Conservation (phyloP, 1,140 invertebrate genomes). For the Telenomus remus region DNA sequence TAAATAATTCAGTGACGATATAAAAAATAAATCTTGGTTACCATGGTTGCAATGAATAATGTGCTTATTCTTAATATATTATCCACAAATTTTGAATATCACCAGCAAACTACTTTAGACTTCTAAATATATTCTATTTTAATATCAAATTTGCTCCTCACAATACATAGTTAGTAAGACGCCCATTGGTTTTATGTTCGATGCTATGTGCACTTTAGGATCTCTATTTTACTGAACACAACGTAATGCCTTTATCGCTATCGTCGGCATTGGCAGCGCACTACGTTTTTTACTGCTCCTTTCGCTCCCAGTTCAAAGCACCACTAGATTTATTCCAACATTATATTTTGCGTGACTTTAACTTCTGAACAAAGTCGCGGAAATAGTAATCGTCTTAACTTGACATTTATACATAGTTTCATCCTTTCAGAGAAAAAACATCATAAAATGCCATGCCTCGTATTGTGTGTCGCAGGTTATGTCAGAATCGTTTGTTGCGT, state of each 20-base stretch:
- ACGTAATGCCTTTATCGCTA: conserved; percentile 60
- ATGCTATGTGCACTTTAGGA: conserved; percentile 61
- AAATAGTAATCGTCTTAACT: conserved; percentile 55
- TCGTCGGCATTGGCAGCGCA: conserved; percentile 13
- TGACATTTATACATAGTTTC: conserved; percentile 46
- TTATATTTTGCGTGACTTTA: conserved; percentile 46
- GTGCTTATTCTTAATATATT: no score
- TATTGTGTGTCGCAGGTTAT: conserved; percentile 27
- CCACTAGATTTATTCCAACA: conserved; percentile 35
- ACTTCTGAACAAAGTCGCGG: conserved; percentile 44
- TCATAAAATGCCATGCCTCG: conserved; percentile 28
- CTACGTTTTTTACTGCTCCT: conserved; percentile 23
- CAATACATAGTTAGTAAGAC: conserved; percentile 57
- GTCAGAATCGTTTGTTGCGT: conserved; percentile 29
- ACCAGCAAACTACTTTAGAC: no score
- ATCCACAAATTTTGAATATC: no score
- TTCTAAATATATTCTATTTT: conserved; percentile 63
- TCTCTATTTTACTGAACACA: conserved; percentile 56
- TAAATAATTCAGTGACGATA: no score
- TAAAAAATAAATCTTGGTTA: no score
- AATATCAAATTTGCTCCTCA: conserved; percentile 61
- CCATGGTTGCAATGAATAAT: no score
- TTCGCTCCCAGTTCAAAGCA: no score
- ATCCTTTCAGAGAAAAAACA: conserved; percentile 29
- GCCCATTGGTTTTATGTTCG: conserved; percentile 66